These are phyloP conservation scores for Sylvietta virens DNA, from an alignment of 2,113 vertebrate genomes.

Conservation along the genomic window DNA sequence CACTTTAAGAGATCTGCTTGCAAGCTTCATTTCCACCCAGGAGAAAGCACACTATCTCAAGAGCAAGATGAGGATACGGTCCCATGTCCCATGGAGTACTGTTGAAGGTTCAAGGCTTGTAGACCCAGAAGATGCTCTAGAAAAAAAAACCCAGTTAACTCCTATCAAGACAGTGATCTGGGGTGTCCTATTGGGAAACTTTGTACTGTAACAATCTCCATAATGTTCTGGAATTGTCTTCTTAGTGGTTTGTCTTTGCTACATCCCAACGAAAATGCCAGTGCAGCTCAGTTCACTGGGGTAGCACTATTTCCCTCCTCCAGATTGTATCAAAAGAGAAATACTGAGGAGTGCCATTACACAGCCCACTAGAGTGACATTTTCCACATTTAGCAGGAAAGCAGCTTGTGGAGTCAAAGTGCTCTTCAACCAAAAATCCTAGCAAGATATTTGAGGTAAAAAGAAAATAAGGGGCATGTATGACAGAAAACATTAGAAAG, in stretches of 20 bases:
- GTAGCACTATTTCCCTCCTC: not conserved
- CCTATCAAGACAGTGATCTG: not conserved
- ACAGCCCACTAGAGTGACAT: not conserved
- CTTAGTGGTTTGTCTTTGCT: not conserved
- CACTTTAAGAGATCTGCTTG: not conserved
- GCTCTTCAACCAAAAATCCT: not conserved
- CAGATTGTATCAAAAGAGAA: not conserved
- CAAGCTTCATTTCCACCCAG: not conserved
- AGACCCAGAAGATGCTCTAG: not conserved
- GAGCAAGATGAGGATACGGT: not conserved
- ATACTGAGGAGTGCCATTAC: not conserved
- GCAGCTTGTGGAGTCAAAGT: not conserved
- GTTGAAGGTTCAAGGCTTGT: not conserved
- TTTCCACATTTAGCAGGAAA: not conserved
- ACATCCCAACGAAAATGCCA: not conserved
- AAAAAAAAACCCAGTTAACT: not conserved
- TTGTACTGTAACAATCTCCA: not conserved
- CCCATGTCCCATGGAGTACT: not conserved
- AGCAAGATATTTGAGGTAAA: not conserved
- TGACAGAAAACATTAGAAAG: not conserved
- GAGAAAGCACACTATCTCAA: not conserved
- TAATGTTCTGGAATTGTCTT: not conserved
- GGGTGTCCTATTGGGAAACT: not conserved
- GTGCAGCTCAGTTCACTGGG: not conserved
- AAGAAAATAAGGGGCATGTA: not conserved